These are phyloP conservation scores for Orthonychiurus folsomi DNA, from an alignment of 2,888 invertebrate species.

Conservation along the genomic window DNA sequence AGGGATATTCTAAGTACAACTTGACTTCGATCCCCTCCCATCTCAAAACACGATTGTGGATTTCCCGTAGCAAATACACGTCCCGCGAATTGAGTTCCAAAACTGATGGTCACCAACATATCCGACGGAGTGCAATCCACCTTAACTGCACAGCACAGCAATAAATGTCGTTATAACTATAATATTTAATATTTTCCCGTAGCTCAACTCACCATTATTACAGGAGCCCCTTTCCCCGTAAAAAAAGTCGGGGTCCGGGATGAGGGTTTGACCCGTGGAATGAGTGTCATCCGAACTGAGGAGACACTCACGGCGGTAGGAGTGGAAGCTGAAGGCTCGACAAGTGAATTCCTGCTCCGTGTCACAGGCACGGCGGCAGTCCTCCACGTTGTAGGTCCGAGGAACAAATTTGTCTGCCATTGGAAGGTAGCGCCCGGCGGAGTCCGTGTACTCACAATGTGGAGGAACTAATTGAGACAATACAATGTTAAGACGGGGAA, in stretches of 20 bases:
- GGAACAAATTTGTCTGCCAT: conserved; percentile 45
- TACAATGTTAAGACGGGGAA: neutral
- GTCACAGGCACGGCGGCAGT: conserved; percentile 46
- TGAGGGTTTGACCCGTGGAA: conserved; percentile 63
- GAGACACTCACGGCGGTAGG: conserved; percentile 50
- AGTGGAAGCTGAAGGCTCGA: conserved; percentile 43
- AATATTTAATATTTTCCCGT: neutral
- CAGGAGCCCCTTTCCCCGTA: conserved; percentile 76
- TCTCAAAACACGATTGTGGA: conserved; percentile 61
- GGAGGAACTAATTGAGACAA: conserved; percentile 43
- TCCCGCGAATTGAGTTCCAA: conserved; percentile 53
- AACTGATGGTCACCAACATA: conserved; percentile 55
- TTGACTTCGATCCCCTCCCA: conserved; percentile 49
- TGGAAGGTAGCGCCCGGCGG: conserved; percentile 44
- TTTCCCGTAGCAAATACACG: conserved; percentile 71
- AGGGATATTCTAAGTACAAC: conserved; percentile 56
- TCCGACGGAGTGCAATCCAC: conserved; percentile 65
- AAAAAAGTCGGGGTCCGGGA: conserved; percentile 52
- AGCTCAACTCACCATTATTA: conserved; percentile 60
- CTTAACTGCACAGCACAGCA: conserved; percentile 54
- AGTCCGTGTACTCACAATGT: conserved; percentile 46
- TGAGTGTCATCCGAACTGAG: conserved; percentile 74
- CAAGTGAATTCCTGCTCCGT: conserved; percentile 46
- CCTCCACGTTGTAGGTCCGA: conserved; percentile 43
- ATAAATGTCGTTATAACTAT: neutral